Conservation (phyloP, 2,113 vertebrate species). For the Anser brachyrhynchus region DNA sequence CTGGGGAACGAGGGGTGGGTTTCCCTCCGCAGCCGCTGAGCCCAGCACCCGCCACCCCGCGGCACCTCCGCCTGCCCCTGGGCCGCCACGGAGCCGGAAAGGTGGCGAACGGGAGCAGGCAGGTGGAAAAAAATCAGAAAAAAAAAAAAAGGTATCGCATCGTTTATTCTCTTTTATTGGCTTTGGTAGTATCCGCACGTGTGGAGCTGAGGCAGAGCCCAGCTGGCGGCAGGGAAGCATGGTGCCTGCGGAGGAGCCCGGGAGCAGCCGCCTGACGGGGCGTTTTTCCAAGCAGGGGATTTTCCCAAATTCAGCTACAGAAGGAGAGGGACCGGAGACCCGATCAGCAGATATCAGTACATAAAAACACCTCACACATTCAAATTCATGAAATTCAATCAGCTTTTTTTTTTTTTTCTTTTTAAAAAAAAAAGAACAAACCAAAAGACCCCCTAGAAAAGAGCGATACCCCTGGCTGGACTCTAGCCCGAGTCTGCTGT, state of each 20-base stretch:
- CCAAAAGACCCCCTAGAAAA: neutral
- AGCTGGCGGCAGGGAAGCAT: neutral
- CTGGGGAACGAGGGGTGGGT: neutral
- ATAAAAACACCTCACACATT: slow-evolving; percentile 5
- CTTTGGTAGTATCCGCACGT: slow-evolving; percentile 1
- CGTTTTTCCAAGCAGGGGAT: neutral
- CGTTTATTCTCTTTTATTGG: slow-evolving; percentile 7
- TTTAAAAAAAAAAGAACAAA: neutral
- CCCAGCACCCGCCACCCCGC: neutral
- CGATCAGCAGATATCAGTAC: neutral
- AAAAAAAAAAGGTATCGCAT: neutral
- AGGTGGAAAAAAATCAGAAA: neutral
- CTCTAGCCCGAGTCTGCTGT: neutral
- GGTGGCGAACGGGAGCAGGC: neutral
- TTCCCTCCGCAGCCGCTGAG: neutral
- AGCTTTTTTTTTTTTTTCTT: neutral
- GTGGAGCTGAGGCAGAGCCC: neutral
- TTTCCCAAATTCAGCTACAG: neutral
- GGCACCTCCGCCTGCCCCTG: neutral
- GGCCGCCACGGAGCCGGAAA: neutral
- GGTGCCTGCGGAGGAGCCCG: neutral
- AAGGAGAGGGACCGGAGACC: neutral
- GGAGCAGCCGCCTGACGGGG: neutral
- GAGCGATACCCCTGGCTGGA: neutral
- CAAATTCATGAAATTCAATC: neutral